Percentiles rank a stretch among this genome's conserved stretches.
These are phyloP conservation scores for Drosophila nannoptera DNA, from an alignment of 1,140 invertebrate genomes.

Conservation along the genomic window DNA sequence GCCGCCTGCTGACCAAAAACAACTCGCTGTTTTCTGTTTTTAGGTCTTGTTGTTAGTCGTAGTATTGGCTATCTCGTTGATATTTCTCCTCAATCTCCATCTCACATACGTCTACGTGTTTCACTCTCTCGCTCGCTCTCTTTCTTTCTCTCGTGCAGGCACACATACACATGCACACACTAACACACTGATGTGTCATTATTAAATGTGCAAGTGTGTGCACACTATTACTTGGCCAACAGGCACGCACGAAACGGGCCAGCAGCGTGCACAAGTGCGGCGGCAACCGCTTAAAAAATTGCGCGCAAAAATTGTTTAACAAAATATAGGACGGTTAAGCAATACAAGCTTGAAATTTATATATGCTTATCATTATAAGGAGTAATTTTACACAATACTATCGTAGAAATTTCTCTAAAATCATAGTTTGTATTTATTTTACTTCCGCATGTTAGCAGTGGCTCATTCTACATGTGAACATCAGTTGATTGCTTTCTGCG, in stretches of 20 bases:
- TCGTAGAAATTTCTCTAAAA: neutral
- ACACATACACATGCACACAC: neutral
- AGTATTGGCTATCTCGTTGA: slow-evolving; percentile 36
- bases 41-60: slow-evolving; percentile 29
- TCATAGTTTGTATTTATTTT: slow-evolving; percentile 44
- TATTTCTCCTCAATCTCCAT: slow-evolving; percentile 26
- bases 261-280: slow-evolving; percentile 34
- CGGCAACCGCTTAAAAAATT: slow-evolving; percentile 35
- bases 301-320: slow-evolving; percentile 41
- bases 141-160: slow-evolving; percentile 30
- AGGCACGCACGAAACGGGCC: slow-evolving; percentile 38
- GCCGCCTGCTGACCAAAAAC: slow-evolving; percentile 41
- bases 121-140: slow-evolving; percentile 29
- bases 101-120: slow-evolving; percentile 45
- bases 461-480: slow-evolving; percentile 45
- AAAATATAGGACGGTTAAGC: neutral
- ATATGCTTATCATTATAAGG: too few relatives aligned
- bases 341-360: neutral
- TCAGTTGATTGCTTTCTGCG: slow-evolving; percentile 30
- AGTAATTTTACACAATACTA: neutral
- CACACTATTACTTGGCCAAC: slow-evolving; percentile 42
- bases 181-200: slow-evolving; percentile 33
- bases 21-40: slow-evolving; percentile 38
- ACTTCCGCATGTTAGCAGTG: slow-evolving; percentile 58
- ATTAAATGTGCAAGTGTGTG: slow-evolving; percentile 20